A percentile compares a stretch with the other conserved stretches of the same genome.
Evolutionary conservation across 2,888 invertebrate genomes (phyloP).

Genomic region (Tyria jacobaeae): DNA sequence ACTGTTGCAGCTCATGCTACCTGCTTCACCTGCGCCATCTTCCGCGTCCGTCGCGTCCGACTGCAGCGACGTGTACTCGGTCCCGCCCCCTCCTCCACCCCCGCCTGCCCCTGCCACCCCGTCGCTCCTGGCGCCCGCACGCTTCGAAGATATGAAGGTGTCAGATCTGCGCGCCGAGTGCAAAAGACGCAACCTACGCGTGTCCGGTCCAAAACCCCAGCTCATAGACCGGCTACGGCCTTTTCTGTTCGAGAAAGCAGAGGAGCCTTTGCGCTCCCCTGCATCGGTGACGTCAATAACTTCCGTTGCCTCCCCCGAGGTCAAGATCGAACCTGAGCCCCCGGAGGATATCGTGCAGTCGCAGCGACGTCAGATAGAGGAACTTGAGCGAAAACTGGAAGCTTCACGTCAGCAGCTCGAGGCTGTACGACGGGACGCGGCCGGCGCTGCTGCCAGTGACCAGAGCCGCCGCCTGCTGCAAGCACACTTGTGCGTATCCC

Average conservation of each 20-base stretch:
- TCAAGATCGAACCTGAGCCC: slow-evolving; percentile 71
- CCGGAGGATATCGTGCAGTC: slow-evolving; percentile 92
- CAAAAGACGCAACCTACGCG: slow-evolving; percentile 96
- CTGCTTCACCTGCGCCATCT: slow-evolving; percentile 87
- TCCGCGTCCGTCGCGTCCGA: slow-evolving; percentile 74
- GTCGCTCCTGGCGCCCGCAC: slow-evolving; percentile 80
- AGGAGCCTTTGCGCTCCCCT: slow-evolving; percentile 79
- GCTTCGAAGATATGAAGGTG: slow-evolving; percentile 97
- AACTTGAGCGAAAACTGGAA: slow-evolving; percentile 93
- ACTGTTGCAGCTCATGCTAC: slow-evolving; percentile 94
- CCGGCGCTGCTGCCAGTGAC: slow-evolving; percentile 80
- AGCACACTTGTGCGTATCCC: slow-evolving; percentile 85
- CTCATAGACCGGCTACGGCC: slow-evolving; percentile 96
- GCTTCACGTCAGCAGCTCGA: slow-evolving; percentile 92
- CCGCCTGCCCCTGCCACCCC: slow-evolving; percentile 81
- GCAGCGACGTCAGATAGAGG: slow-evolving; percentile 94
- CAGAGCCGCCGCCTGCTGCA: slow-evolving; percentile 86
- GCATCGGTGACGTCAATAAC: slow-evolving; percentile 67
- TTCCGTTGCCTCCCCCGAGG: slow-evolving; percentile 70
- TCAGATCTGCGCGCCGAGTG: slow-evolving; percentile 97
- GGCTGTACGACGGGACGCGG: slow-evolving; percentile 88
- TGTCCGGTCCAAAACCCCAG: slow-evolving; percentile 98
- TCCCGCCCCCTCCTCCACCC: slow-evolving; percentile 82
- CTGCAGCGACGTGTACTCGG: slow-evolving; percentile 69
- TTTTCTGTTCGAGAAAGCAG: slow-evolving; percentile 85